Percentiles rank a stretch among this genome's conserved stretches.
Conservation (phyloP, 2,888 invertebrate genomes). For the Coelinius sp. region DNA sequence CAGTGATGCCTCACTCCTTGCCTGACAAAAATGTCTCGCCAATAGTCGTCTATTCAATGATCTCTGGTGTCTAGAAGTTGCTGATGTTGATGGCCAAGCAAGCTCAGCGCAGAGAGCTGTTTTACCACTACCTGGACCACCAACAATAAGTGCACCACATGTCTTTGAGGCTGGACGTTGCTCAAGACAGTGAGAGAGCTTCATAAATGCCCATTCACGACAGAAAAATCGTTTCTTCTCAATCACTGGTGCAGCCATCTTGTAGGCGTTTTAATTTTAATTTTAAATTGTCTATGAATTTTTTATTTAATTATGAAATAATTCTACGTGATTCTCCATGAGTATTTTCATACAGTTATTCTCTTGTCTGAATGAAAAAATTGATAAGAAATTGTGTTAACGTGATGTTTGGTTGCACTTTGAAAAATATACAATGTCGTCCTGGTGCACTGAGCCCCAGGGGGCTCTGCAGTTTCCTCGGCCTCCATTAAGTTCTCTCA, state of each 20-base stretch:
- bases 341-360: background rate
- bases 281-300: background rate
- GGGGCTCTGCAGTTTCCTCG: constrained; percentile 69
- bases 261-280: constrained; percentile 22
- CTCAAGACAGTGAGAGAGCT: constrained; percentile 92
- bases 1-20: constrained; percentile 87
- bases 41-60: constrained; percentile 84
- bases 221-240: constrained; percentile 87
- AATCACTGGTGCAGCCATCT: constrained; percentile 69
- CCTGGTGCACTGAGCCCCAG: constrained; percentile 63
- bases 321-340: background rate
- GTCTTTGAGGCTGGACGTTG: constrained; percentile 88
- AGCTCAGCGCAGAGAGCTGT: constrained; percentile 90
- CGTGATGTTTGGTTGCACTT: background rate
- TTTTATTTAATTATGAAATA: background rate
- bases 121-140: constrained; percentile 95
- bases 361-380: background rate
- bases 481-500: constrained; percentile 68
- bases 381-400: background rate
- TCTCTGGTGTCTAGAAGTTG: constrained; percentile 79
- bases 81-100: constrained; percentile 79
- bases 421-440: constrained; percentile 28
- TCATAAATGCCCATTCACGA: constrained; percentile 96
- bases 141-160: constrained; percentile 90
- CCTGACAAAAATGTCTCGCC: constrained; percentile 91